Base-by-base conservation (phyloP, 2,113 vertebrate genomes). In the Coryphaenoides rupestris region DNA sequence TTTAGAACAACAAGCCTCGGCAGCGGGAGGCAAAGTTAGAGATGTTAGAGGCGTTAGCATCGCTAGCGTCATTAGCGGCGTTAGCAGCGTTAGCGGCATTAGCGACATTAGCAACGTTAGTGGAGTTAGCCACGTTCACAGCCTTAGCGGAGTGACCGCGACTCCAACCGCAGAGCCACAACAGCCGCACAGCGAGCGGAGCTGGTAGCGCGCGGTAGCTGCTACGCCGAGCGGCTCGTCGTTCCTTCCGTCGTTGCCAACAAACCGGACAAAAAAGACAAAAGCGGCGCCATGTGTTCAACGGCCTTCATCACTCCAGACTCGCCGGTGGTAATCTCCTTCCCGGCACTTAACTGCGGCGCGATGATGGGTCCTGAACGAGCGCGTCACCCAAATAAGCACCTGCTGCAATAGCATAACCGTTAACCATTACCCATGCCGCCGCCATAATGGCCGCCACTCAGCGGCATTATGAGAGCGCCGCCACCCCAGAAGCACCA, bases 331-430 rank as follows among this genome's bases (percentile, higher is more conserved):
- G 65, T 65, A 66, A 78, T 71, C 74, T 66, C 71, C 75, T 55
- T 73, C 70, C 70, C 74, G 55, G 76, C 74, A 69, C 71, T 79
- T 81, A 87, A 85, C 75, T 66, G 73, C 65, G 77, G 71, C 52
- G 69, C 71, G 64, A 78, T 77, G 73, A 80, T 73, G 66, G 74
- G 71, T 80, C 68, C 75, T 70, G 78, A 86, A 86, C 80, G 74
- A 77, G 81, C 87, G 83, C 81, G 86, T 87, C 87, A 87, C 76
- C 75, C 65, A 72, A 53, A 68, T 76, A 78, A 88, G 80, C 81
- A 86, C 86, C 84, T 85, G 71, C 84, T 83, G 74, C 81, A 86
- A 87, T 84, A 76, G 72, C 75, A 50, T n/a, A 64, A 67, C 84
- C 78, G 86, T 89, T 82, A 82, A n/a, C 79, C 81, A 79, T 87